These are phyloP conservation scores for Caenorhabditis sp. DNA, from an alignment of 2,888 invertebrate genomes.

Conservation along the genomic window DNA sequence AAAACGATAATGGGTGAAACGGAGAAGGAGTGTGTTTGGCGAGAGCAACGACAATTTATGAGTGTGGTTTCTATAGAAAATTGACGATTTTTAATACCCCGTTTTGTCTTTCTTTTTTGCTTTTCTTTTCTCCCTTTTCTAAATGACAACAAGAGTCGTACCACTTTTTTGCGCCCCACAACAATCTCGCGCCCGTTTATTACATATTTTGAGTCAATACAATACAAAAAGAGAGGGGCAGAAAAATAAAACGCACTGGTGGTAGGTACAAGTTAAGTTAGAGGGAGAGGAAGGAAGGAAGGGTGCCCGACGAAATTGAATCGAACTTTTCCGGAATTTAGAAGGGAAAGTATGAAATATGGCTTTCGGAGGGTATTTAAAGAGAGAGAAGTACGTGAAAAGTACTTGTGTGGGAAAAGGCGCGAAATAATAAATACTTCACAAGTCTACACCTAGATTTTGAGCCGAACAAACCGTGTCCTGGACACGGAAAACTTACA, in stretches of 20 bases:
- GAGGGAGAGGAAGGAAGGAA: neutral
- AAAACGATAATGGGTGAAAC: conserved; percentile 37
- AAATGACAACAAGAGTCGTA: too few relatives aligned
- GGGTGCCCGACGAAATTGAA: conserved; percentile 35
- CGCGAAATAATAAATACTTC: too few relatives aligned
- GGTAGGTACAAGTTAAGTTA: neutral
- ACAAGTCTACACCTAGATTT: too few relatives aligned
- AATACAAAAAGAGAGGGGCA: neutral
- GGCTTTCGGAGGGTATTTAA: conserved; percentile 14
- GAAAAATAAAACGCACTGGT: neutral
- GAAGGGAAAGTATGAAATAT: conserved; percentile 36
- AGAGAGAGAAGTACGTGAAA: neutral
- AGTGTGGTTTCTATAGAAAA: conserved; percentile 52
- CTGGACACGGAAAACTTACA: conserved; percentile 27
- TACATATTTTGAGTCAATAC: conserved; percentile 10
- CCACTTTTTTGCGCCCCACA: neutral
- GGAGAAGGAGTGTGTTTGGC: conserved; percentile 1
- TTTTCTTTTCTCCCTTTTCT: conserved; percentile 1
- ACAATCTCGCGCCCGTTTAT: neutral
- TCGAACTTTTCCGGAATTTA: conserved; percentile 35
- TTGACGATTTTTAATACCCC: conserved; percentile 47
- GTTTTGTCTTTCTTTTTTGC: neutral
- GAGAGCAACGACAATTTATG: conserved; percentile 40
- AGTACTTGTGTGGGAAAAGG: neutral
- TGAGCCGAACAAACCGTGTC: too few relatives aligned